Conservation (phyloP, 2,797 vertebrate genomes). For the Typhlichthys subterraneus region DNA sequence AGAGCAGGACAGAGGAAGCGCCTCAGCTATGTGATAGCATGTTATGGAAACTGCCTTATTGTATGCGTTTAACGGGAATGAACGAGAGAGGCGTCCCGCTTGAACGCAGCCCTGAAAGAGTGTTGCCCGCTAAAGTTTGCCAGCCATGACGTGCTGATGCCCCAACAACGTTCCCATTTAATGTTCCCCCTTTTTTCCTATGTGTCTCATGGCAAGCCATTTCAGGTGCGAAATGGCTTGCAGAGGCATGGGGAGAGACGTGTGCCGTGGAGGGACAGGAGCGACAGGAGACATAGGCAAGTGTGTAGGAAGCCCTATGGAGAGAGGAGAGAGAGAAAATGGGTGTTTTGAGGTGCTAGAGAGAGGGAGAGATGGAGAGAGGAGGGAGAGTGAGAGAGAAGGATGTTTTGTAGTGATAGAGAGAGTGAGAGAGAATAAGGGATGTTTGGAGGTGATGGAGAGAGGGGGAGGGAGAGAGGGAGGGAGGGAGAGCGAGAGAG, state of each 20-base stretch:
- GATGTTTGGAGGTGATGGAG: constrained; percentile 37
- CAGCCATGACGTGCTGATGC: too few relatives aligned
- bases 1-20: too few relatives aligned
- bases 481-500: constrained; percentile 2
- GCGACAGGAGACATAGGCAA: constrained; percentile 56
- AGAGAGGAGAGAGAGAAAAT: constrained; percentile 32
- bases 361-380: constrained; percentile 47
- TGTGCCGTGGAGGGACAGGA: constrained; percentile 35
- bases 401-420: not conserved
- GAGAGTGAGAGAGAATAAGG: constrained; percentile 24
- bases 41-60: too few relatives aligned
- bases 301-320: constrained; percentile 18
- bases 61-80: too few relatives aligned
- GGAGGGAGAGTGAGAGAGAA: not conserved
- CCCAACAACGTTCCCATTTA: constrained; percentile 28
- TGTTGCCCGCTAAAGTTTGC: too few relatives aligned
- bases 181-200: constrained; percentile 17
- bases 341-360: too few relatives aligned
- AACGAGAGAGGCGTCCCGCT: too few relatives aligned
- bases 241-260: constrained; percentile 36
- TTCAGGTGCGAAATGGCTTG: constrained; percentile 44
- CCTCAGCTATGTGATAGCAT: too few relatives aligned
- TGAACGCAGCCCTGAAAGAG: too few relatives aligned
- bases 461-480: not conserved
- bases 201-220: constrained; percentile 43